Percentiles rank a stretch among this genome's conserved stretches.
Evolutionary conservation across 2,113 vertebrate genomes (phyloP).

Genomic region (Mohoua ochrocephala): DNA sequence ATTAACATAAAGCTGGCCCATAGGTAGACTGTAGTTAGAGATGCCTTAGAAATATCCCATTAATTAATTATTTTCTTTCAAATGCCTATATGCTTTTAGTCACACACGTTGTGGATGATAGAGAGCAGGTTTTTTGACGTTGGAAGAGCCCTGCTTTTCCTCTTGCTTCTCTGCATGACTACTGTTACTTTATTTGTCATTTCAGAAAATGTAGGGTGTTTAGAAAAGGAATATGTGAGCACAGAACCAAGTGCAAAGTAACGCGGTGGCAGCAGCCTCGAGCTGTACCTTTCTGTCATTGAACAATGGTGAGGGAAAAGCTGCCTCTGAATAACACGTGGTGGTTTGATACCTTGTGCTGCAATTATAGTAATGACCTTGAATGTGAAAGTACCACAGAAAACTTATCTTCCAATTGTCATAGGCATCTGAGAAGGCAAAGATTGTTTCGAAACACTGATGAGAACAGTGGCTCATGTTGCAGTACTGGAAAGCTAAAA

Average conservation of each 20-base stretch:
- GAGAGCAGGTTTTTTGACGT: background rate
- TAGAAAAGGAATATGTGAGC: background rate
- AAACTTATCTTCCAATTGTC: background rate
- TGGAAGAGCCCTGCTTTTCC: background rate
- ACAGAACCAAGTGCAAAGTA: background rate
- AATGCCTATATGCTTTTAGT: background rate
- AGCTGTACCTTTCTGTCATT: background rate
- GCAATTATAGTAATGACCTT: background rate
- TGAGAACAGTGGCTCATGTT: background rate
- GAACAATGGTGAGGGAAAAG: background rate
- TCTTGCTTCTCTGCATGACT: background rate
- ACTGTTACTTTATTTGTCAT: background rate
- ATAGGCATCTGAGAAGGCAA: background rate
- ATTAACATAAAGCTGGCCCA: background rate
- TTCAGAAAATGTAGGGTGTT: background rate
- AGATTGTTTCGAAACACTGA: background rate
- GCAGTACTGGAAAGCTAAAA: background rate
- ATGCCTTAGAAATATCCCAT: background rate
- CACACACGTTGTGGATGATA: accelerated
- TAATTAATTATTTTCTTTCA: background rate
- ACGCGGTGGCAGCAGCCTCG: accelerated
- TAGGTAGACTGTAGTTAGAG: background rate
- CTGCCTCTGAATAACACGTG: background rate
- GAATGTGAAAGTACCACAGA: background rate
- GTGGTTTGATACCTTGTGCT: background rate